These are phyloP conservation scores for Porphyrio hochstetteri DNA, from an alignment of 2,113 vertebrate genomes.

Conservation along the genomic window DNA sequence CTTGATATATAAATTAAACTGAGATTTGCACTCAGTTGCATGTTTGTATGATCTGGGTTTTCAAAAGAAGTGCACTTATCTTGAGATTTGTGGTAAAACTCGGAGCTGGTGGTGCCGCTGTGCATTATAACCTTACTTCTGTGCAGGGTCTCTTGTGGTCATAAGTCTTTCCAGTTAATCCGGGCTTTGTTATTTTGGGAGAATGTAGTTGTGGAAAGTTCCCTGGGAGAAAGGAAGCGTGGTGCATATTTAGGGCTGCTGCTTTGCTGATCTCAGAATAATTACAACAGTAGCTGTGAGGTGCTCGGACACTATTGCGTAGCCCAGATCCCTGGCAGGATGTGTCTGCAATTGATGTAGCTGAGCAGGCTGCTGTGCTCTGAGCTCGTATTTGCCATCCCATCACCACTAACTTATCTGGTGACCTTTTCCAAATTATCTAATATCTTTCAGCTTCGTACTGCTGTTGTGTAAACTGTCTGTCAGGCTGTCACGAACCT, in stretches of 20 bases:
- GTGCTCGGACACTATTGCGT: not conserved
- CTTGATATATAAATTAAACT: constrained; percentile 27
- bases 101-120: not conserved
- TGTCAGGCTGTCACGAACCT: fast-evolving
- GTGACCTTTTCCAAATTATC: not conserved
- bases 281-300: not conserved
- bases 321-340: not conserved
- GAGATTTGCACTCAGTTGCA: not conserved
- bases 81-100: constrained; percentile 43
- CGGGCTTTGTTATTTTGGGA: constrained; percentile 9
- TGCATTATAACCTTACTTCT: not conserved
- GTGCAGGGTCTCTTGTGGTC: constrained; percentile 19
- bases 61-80: constrained; percentile 38
- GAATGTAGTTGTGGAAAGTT: not conserved
- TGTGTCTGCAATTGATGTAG: not conserved
- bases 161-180: constrained; percentile 21
- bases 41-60: constrained; percentile 35
- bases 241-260: not conserved
- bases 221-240: not conserved
- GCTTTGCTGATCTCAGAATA: not conserved
- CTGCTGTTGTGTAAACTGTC: not conserved
- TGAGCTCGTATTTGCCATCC: not conserved
- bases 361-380: not conserved
- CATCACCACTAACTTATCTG: not conserved
- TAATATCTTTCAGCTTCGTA: not conserved